Conservation (phyloP, 2,113 vertebrate genomes). For the Sapayoa aenigma region DNA sequence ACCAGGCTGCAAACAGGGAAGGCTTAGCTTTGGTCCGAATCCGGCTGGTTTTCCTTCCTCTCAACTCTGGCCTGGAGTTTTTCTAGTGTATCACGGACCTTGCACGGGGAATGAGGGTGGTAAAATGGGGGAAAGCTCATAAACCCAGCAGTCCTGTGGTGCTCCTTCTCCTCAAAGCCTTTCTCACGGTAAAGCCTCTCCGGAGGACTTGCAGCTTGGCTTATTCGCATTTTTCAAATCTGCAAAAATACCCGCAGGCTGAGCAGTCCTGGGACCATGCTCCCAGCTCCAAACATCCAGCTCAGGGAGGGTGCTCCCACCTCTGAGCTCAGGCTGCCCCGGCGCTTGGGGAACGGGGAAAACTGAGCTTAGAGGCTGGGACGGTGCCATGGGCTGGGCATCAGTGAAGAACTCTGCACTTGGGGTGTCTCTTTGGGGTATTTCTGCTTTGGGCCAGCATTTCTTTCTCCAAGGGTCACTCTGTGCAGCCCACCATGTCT, state of each 20-base stretch:
- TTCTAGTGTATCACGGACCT: not conserved
- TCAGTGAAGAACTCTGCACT: not conserved
- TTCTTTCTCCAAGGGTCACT: not conserved
- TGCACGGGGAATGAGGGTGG: not conserved
- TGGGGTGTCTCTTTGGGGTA: not conserved
- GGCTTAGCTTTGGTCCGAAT: not conserved
- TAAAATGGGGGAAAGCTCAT: not conserved
- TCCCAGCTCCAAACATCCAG: not conserved
- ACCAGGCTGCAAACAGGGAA: not conserved
- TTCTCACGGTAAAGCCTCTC: not conserved
- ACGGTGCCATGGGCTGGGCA: not conserved
- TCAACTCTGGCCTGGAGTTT: not conserved
- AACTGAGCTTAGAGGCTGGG: not conserved
- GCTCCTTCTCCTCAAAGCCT: not conserved
- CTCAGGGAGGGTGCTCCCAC: not conserved
- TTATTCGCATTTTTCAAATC: too few species aligned
- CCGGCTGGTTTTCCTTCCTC: not conserved
- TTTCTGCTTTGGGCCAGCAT: not conserved
- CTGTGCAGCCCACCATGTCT: not conserved
- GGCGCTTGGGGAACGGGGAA: not conserved
- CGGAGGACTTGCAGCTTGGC: not conserved
- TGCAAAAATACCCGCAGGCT: not conserved
- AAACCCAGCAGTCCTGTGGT: not conserved
- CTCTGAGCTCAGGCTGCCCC: not conserved
- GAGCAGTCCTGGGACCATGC: not conserved